A percentile compares a stretch with the other conserved stretches of the same genome.
Evolutionary conservation across 2,797 vertebrate species (phyloP).

Genomic region (Protonibea diacanthus): DNA sequence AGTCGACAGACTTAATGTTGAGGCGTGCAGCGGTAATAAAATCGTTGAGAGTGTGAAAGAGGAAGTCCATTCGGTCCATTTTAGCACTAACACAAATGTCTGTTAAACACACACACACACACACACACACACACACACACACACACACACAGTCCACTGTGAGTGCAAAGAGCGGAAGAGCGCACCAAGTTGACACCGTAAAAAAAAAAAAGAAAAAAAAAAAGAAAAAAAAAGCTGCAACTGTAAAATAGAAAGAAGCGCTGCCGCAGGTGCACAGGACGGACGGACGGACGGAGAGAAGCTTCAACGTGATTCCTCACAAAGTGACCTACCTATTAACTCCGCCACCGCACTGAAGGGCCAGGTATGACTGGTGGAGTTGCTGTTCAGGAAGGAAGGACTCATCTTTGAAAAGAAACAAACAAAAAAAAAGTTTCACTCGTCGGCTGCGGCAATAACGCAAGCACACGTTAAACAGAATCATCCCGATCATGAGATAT

Average conservation of each 20-base stretch:
- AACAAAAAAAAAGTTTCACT: not conserved
- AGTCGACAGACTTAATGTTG: not conserved
- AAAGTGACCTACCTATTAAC: constrained; percentile 79
- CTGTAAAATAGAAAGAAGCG: not conserved
- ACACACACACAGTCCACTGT: not conserved
- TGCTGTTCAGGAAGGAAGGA: constrained; percentile 87
- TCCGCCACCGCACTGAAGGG: constrained; percentile 90
- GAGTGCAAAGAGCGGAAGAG: constrained; percentile 30
- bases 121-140: not conserved
- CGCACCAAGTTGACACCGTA: not conserved
- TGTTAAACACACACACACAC: not conserved
- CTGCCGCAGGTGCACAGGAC: constrained; percentile 28
- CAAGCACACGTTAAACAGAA: too few species aligned
- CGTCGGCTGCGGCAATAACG: too few species aligned
- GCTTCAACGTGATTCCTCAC: too few species aligned
- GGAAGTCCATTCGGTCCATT: constrained; percentile 58
- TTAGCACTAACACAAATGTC: constrained; percentile 9
- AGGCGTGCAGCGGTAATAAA: not conserved
- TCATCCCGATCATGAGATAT: too few species aligned
- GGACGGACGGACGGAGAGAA: not conserved
- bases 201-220: not conserved
- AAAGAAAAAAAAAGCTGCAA: not conserved
- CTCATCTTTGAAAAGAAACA: constrained; percentile 80
- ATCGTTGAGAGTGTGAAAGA: constrained; percentile 33
- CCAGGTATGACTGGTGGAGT: constrained; percentile 89